Evolutionary conservation across 2,113 vertebrate genomes (phyloP), one percentile per base, ranked within the genome.

Genomic region (Paratilapia polleni): DNA sequence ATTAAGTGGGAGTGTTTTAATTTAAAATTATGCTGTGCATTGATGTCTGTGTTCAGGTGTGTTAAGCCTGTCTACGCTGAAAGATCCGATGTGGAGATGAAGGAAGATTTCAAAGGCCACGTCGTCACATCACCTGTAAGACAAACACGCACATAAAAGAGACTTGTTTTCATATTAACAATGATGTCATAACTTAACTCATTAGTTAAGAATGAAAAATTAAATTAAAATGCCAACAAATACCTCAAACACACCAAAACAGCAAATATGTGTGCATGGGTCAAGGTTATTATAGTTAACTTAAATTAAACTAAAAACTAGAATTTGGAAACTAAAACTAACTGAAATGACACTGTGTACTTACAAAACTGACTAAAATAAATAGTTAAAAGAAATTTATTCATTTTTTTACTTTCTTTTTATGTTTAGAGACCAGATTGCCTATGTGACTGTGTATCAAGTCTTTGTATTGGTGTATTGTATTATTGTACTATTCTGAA

Each of bases 111-210:
- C 62, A 57, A 1, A 41, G 92, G 93, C 59, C 8, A 0, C 1
- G 79, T 17, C 4, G 1, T 95, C 56, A 82, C 74, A 20, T 70
- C 90, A 4, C 49, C 83, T 41, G 95, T 96, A 93, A 94, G 94
- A 82, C 6, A 28, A 15, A 56, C 80, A 52, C 14, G 17, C 58
- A 38, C 31, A 49, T 75, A 41, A 62, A 80, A 57, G 52, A 52
- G 0, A 38, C 19, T 63, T 38, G 19, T 63, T 31, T 63, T n/a
- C 31, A 38, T 19, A n/a, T 63, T n/a, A 63, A n/a, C 61, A 6
- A n/a, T n/a, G n/a, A n/a, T n/a, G n/a, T n/a, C n/a, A n/a, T n/a
- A n/a, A n/a, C n/a, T n/a, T n/a, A n/a, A n/a, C n/a, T n/a, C n/a
- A n/a, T n/a, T n/a, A n/a, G n/a, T n/a, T n/a, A n/a, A n/a, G n/a